A percentile compares a stretch with the other conserved stretches of the same genome.
These are phyloP conservation scores for Sarotherodon lohbergeri DNA, from an alignment of 2,113 vertebrate genomes.

Conservation along the genomic window DNA sequence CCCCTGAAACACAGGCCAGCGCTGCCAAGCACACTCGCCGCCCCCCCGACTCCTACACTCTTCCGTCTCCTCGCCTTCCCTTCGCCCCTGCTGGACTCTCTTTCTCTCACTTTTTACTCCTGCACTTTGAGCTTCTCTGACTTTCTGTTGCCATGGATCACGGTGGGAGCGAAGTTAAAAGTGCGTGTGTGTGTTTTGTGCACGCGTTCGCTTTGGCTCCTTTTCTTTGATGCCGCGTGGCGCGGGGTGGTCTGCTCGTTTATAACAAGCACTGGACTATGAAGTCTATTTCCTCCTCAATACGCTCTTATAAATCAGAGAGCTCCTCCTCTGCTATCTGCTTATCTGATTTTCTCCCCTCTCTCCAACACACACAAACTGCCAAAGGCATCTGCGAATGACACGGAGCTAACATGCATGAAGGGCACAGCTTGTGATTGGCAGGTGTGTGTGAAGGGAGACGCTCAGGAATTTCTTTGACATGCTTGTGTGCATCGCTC, in stretches of 20 bases:
- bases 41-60: slow-evolving; percentile 16
- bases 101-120: slow-evolving; percentile 6
- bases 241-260: slow-evolving; percentile 40
- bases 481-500: background rate
- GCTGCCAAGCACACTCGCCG: background rate
- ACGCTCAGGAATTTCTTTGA: background rate
- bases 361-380: background rate
- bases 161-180: background rate
- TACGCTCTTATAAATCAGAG: slow-evolving; percentile 63
- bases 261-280: slow-evolving; percentile 66
- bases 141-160: background rate
- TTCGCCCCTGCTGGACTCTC: slow-evolving; percentile 42
- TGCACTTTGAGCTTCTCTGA: background rate
- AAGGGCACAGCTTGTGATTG: slow-evolving; percentile 54
- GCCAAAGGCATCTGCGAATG: slow-evolving; percentile 41
- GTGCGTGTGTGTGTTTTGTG: background rate
- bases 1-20: slow-evolving; percentile 38
- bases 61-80: slow-evolving; percentile 39
- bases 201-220: background rate
- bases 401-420: slow-evolving; percentile 47
- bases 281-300: slow-evolving; percentile 65
- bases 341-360: slow-evolving; percentile 29
- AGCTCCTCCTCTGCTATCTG: slow-evolving; percentile 1
- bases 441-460: slow-evolving; percentile 11
- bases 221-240: slow-evolving; percentile 38